Conservation (phyloP, 2,888 invertebrate genomes). For the Oscheius sp. region DNA sequence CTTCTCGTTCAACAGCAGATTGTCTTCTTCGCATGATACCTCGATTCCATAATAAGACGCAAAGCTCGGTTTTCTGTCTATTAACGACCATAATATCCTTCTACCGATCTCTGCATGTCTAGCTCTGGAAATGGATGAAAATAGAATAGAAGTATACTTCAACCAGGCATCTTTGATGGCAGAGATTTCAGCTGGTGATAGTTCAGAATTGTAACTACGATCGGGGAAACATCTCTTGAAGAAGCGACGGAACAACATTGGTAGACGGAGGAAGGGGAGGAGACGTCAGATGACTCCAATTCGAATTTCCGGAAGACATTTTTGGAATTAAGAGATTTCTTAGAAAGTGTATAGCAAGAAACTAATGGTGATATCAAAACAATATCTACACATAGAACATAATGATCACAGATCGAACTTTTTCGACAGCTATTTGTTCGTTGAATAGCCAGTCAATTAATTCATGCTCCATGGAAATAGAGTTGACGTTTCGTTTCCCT, state of each 20-base stretch:
- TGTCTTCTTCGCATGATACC: slow-evolving; percentile 29
- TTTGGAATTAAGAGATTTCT: too few species aligned
- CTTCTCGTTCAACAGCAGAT: slow-evolving; percentile 37
- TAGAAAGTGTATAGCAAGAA: too few species aligned
- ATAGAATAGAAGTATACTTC: not conserved
- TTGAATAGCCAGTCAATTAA: too few species aligned
- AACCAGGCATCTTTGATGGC: slow-evolving; percentile 16
- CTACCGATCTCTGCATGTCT: slow-evolving; percentile 46
- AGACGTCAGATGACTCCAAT: not conserved
- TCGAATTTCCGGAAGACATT: slow-evolving; percentile 5
- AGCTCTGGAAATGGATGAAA: slow-evolving; percentile 34
- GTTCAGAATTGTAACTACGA: not conserved
- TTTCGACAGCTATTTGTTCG: too few species aligned
- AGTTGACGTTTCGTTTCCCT: too few species aligned
- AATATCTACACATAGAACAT: too few species aligned
- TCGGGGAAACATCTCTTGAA: slow-evolving; percentile 12
- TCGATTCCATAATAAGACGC: slow-evolving; percentile 49
- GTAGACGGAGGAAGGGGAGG: not conserved
- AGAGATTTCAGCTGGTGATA: slow-evolving; percentile 1
- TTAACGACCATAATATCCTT: slow-evolving; percentile 38
- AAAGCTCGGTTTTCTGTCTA: slow-evolving; percentile 47
- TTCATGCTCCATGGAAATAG: too few species aligned
- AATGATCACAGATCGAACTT: too few species aligned
- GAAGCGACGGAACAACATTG: not conserved
- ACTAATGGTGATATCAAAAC: too few species aligned